Evolutionary conservation across 2,113 vertebrate species (phyloP), one percentile per base, ranked within the genome.

Genomic region (Dipodomys merriami): DNA sequence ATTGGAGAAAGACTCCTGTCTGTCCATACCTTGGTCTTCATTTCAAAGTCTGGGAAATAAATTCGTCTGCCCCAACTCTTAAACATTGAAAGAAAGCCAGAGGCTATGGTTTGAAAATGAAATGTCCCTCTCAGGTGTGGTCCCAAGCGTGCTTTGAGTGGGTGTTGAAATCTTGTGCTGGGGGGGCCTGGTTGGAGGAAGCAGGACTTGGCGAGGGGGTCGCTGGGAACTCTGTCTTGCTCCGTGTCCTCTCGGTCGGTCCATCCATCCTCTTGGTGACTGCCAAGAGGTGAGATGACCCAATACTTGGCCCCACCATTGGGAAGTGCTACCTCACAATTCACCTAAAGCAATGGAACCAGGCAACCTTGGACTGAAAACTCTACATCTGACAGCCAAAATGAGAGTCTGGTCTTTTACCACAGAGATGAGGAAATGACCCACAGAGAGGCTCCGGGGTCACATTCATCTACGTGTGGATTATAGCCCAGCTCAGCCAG

Each of bases 1-100:
- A 2, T 4, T 2, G 3, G 5, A 46, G 33, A 39, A 10, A 33
- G 30, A 10, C 22, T 39, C 44, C 9, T 3, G 25, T 12, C 39
- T 15, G 7, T 13, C 49, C 0, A 4, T 1, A 2, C 29, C 33
- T 69, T 4, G 8, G 57, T 2, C 7, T n/a, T 16, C 3, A 9
- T 7, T 19, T 65, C 49, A 65, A 71, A 33, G 7, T 27, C 0
- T 4, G 49, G n/a, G 30, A 65, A 27, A 3, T 18, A 65, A 27
- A 27, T 27, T 23, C 33, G 6, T 18, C 44, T 74, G 81, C 20
- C 44, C 4, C 33, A 62, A 13, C 18, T 46, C 29, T 64, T 60
- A 10, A 33, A 60, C 11, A 6, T 0, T 6, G 74, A 29, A 3
- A 35, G 19, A 6, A n/a, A 10, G 11, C 6, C 25, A 46, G 82